Base-by-base conservation (phyloP, 2,797 vertebrate species). In the Artibeus jamaicensis region DNA sequence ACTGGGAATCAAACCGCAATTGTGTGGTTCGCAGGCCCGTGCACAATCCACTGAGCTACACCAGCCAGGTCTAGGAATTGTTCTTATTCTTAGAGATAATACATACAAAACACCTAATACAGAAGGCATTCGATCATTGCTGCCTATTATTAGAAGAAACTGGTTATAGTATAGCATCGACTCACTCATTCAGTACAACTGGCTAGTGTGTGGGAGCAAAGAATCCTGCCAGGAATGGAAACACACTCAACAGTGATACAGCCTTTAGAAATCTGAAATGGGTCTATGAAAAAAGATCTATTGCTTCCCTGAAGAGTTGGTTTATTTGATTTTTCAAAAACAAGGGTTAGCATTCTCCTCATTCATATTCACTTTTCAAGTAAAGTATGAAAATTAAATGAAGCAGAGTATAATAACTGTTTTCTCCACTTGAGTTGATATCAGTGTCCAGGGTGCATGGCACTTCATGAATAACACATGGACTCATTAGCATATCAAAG, bases 401-500 rank as follows among this genome's bases (percentile, higher is more conserved):
- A 94, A 97, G 94, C 34, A 84, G 97, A 94, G 70, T 90, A 29
- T 32, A 95, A 93, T 62, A 94, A 95, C 74, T 2, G 44, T 97
- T 97, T 97, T 86, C 81, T 97, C 81, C 94, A 65, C 79, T 96
- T 91, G n/a, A 93, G 62, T 87, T 94, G 96, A 84, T 95, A 67
- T 88, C 96, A 93, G 19, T 86, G 71, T 95, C 94, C 93, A 97
- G 70, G 77, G 48, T 96, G 88, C 97, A 81, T 55, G 22, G 93
- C 39, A 48, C 62, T 22, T 88, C 87, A 48, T 97, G 88, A 97
- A 97, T 96, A 97, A 96, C 89, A 95, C 67, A 96, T 96, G 53
- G 10, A 0, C 4, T 82, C 24, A 98, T 98, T 98, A 97, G 24
- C 94, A 97, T 95, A 97, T 95, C 94, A 98, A 96, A 98, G 86